Evolutionary conservation across 2,888 invertebrate genomes (phyloP).

Genomic region (Malthinus flaveolus): DNA sequence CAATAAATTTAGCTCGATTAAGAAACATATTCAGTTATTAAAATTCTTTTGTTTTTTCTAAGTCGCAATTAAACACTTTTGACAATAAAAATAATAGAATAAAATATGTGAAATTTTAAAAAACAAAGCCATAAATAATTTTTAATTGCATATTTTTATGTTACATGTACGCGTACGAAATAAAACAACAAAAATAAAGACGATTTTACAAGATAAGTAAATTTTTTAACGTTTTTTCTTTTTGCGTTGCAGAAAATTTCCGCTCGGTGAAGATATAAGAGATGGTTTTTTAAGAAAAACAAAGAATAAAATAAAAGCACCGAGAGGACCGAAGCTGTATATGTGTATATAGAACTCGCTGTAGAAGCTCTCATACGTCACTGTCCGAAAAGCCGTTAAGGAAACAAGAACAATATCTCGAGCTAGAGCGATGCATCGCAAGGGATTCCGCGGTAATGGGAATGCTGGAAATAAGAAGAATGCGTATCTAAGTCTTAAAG

Average conservation of each 20-base stretch:
- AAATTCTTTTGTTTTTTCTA: no score
- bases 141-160: no score
- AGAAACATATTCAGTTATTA: no score
- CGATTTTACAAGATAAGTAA: neutral
- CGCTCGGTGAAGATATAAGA: constrained; percentile 17
- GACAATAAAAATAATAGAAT: no score
- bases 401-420: constrained; percentile 53
- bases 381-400: constrained; percentile 51
- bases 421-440: constrained; percentile 50
- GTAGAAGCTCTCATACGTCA: constrained; percentile 42
- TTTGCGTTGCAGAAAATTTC: constrained; percentile 20
- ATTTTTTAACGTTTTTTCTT: constrained; percentile 11
- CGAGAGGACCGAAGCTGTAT: constrained; percentile 21
- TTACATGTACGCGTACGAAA: no score
- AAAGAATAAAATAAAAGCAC: constrained; percentile 20
- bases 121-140: no score
- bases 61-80: no score
- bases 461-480: constrained; percentile 51
- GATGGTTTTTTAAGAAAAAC: constrained; percentile 2
- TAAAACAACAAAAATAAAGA: no score
- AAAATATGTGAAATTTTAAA: no score
- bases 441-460: constrained; percentile 52
- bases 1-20: no score
- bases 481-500: constrained; percentile 49
- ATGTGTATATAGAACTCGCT: constrained; percentile 17